Conservation (phyloP, 2,113 vertebrate genomes). For the Euleptes europaea region DNA sequence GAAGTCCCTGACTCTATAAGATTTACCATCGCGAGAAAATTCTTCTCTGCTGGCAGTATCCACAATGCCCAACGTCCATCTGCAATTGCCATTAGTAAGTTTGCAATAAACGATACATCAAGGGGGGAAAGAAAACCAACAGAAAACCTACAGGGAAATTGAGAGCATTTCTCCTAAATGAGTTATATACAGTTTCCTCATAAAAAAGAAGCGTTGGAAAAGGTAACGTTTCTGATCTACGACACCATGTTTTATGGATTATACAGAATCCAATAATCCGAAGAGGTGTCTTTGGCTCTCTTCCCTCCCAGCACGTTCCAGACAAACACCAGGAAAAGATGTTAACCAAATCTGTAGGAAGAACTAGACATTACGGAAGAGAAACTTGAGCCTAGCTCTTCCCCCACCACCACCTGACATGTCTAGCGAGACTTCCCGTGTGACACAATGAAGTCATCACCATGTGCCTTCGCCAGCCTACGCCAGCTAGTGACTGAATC, state of each 20-base stretch:
- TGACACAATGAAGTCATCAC: not conserved
- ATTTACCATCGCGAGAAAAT: constrained; percentile 20
- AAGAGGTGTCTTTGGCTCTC: not conserved
- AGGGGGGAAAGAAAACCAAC: constrained; percentile 12
- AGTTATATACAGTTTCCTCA: constrained; percentile 54
- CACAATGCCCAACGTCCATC: constrained; percentile 40
- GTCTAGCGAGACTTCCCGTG: not conserved
- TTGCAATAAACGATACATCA: constrained; percentile 45
- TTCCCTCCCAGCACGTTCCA: not conserved
- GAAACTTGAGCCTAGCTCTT: no score
- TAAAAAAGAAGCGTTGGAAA: constrained; percentile 62
- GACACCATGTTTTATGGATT: constrained; percentile 47
- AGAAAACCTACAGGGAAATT: constrained; percentile 68
- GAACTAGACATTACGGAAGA: not conserved
- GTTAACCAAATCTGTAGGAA: not conserved
- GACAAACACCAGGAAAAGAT: not conserved
- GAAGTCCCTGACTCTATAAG: not conserved
- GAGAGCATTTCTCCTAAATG: constrained; percentile 69
- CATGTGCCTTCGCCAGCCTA: no score
- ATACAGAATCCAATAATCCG: constrained; percentile 16
- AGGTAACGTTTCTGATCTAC: constrained; percentile 66
- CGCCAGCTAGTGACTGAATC: not conserved
- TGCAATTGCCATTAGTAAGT: constrained; percentile 66
- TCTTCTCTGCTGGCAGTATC: constrained; percentile 26
- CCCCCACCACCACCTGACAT: not conserved